Evolutionary conservation across 2,888 invertebrate species (phyloP).

Genomic region (Rhaphigaster nebulosa): DNA sequence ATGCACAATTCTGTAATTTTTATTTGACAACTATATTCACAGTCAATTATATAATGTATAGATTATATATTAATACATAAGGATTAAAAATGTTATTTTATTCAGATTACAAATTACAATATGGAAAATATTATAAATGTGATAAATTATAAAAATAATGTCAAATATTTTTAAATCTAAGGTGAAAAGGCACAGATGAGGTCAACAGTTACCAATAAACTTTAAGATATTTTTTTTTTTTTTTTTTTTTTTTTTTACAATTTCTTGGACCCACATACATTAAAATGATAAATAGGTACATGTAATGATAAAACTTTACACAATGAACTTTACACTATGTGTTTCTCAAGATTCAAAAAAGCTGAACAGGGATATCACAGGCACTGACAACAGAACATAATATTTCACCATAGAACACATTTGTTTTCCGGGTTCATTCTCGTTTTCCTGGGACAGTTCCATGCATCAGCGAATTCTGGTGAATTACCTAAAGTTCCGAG

Average conservation of each 20-base stretch:
- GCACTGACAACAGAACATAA: neutral
- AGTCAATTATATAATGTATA: neutral
- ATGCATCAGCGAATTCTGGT: slow-evolving; percentile 84
- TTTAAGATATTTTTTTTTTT: neutral
- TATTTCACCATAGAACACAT: slow-evolving; percentile 86
- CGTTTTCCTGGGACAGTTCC: slow-evolving; percentile 80
- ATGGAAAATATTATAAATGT: slow-evolving; percentile 37
- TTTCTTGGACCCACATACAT: slow-evolving; percentile 30
- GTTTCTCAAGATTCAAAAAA: neutral
- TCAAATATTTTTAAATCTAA: slow-evolving; percentile 24
- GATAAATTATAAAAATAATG: slow-evolving; percentile 47
- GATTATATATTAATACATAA: neutral
- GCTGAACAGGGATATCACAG: slow-evolving; percentile 51
- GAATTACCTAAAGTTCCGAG: slow-evolving; percentile 88
- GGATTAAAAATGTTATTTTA: neutral
- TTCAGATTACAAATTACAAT: slow-evolving; percentile 9
- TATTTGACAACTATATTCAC: slow-evolving; percentile 45
- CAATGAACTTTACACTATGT: neutral
- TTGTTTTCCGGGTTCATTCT: slow-evolving; percentile 88
- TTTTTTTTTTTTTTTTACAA: slow-evolving; percentile 4
- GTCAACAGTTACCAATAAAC: slow-evolving; percentile 45
- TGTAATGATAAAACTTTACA: neutral
- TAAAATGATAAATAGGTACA: neutral
- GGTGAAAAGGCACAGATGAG: slow-evolving; percentile 46
- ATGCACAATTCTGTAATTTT: neutral